A percentile compares a stretch with the other conserved stretches of the same genome.
Evolutionary conservation across 2,888 invertebrate genomes (phyloP).

Genomic region (Maniola hyperantus): DNA sequence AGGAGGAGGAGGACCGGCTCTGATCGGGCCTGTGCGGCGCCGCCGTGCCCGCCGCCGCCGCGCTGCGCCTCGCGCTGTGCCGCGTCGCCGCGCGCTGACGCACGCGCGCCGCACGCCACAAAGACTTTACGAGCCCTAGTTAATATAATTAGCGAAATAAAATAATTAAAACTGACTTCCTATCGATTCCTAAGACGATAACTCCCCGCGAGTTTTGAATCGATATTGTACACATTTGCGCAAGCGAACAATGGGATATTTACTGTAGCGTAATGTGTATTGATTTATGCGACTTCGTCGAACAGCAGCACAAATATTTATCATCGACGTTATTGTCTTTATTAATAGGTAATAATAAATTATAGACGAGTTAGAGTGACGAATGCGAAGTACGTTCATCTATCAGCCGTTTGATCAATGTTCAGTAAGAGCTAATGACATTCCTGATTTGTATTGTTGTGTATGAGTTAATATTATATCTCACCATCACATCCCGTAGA

Average conservation of each 20-base stretch:
- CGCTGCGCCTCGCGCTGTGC: slow-evolving; percentile 71
- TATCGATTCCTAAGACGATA: slow-evolving; percentile 76
- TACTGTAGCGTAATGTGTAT: slow-evolving; percentile 46
- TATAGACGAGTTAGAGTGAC: slow-evolving; percentile 58
- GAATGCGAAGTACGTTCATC: slow-evolving; percentile 42
- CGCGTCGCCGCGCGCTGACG: slow-evolving; percentile 61
- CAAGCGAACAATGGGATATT: slow-evolving; percentile 40
- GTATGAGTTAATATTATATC: slow-evolving; percentile 12
- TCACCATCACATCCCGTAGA: slow-evolving; percentile 24
- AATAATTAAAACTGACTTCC: slow-evolving; percentile 80
- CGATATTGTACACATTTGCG: slow-evolving; percentile 29
- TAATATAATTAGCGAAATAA: slow-evolving; percentile 74
- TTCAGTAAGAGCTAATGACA: slow-evolving; percentile 11
- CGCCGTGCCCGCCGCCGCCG: slow-evolving; percentile 73
- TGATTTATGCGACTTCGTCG: slow-evolving; percentile 48
- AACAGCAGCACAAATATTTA: slow-evolving; percentile 58
- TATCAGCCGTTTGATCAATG: slow-evolving; percentile 28
- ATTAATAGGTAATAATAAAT: slow-evolving; percentile 70
- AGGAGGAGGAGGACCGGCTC: slow-evolving; percentile 89
- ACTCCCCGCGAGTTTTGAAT: slow-evolving; percentile 44
- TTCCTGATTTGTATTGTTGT: slow-evolving; percentile 19
- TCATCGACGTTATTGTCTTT: slow-evolving; percentile 68
- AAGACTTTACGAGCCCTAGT: slow-evolving; percentile 55
- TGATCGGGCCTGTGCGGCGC: slow-evolving; percentile 83
- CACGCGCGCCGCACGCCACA: slow-evolving; percentile 40